Conservation (phyloP, 1,140 invertebrate species). For the Drosophila burlai region DNA sequence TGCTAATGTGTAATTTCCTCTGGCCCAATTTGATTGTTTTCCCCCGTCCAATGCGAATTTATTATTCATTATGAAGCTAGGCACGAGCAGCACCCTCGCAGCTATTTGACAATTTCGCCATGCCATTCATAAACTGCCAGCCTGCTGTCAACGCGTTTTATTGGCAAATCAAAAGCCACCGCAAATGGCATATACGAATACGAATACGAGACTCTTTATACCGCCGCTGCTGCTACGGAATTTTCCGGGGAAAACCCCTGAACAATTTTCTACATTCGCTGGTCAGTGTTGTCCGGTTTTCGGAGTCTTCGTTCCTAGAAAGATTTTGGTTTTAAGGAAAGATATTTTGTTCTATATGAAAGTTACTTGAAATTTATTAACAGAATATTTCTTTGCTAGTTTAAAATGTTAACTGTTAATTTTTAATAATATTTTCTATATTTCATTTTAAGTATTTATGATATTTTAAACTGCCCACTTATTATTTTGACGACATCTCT, state of each 20-base stretch:
- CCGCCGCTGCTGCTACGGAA: not conserved
- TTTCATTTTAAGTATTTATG: not conserved
- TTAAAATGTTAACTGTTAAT: not conserved
- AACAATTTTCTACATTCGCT: not conserved
- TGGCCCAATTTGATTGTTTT: conserved; percentile 38
- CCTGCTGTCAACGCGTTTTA: conserved; percentile 53
- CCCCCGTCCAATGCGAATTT: conserved; percentile 23
- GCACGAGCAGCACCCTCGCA: conserved; percentile 1
- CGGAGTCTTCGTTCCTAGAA: accelerated
- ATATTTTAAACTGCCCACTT: not conserved
- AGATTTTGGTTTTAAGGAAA: not conserved
- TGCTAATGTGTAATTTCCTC: conserved; percentile 20
- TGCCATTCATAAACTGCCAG: conserved; percentile 43
- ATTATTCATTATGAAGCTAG: conserved; percentile 40
- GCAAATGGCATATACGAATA: conserved; percentile 35
- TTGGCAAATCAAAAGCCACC: conserved; percentile 60
- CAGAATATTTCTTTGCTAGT: not conserved
- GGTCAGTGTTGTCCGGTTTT: not conserved
- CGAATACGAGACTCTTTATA: conserved; percentile 10
- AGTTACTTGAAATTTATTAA: not conserved
- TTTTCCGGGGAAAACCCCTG: not conserved
- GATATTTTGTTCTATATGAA: not conserved
- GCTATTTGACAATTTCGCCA: conserved; percentile 40
- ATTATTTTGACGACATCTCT: not conserved
- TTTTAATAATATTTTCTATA: not conserved